These are phyloP conservation scores for Autographa pulchrina DNA, from an alignment of 2,888 invertebrate genomes.

Conservation along the genomic window DNA sequence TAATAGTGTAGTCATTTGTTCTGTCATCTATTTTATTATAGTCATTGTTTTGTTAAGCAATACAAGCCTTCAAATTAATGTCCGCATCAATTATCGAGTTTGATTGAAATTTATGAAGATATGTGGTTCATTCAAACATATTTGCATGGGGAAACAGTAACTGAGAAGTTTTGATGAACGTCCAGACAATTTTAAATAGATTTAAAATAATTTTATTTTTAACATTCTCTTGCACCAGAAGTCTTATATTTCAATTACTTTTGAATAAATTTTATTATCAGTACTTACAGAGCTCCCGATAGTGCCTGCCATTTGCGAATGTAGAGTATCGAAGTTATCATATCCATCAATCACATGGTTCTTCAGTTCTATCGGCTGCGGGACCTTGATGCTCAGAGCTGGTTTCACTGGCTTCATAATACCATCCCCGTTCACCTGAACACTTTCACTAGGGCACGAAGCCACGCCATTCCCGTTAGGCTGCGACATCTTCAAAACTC, in stretches of 20 bases:
- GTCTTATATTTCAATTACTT: background rate
- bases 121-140: background rate
- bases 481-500: slow-evolving; percentile 67
- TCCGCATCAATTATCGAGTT: background rate
- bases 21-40: background rate
- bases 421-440: slow-evolving; percentile 64
- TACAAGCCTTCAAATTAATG: background rate
- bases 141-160: background rate
- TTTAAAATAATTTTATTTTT: background rate
- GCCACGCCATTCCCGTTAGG: slow-evolving; percentile 69
- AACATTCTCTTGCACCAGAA: background rate
- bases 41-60: background rate
- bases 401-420: slow-evolving; percentile 71
- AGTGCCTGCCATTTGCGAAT: slow-evolving; percentile 75
- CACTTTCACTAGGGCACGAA: slow-evolving; percentile 77
- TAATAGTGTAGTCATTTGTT: background rate
- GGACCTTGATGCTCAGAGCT: slow-evolving; percentile 78
- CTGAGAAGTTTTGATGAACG: too few species aligned
- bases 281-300: slow-evolving; percentile 76
- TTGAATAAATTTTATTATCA: background rate
- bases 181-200: background rate
- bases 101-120: background rate
- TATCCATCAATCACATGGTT: slow-evolving; percentile 71
- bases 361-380: slow-evolving; percentile 79
- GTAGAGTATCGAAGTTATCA: slow-evolving; percentile 77